A percentile compares a stretch with the other conserved stretches of the same genome.
These are phyloP conservation scores for Calvadosia cruxmelitensis DNA, from an alignment of 30 jellyfish, hydroid and myxozoan species.

Conservation along the genomic window DNA sequence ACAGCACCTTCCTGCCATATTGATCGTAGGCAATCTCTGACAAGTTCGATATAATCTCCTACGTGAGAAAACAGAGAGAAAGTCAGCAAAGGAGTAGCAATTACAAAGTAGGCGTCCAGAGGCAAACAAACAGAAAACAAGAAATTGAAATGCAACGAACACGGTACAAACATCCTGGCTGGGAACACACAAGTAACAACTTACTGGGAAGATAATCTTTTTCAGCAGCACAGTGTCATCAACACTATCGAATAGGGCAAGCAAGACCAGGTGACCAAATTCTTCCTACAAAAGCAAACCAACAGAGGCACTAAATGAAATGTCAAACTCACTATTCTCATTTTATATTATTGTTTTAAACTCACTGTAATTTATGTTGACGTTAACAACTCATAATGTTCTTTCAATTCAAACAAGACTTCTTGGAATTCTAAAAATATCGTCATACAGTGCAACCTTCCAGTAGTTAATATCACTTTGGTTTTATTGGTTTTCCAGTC, in stretches of 20 bases:
- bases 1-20: slow-evolving; percentile 77
- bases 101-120: not conserved
- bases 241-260: slow-evolving; percentile 69
- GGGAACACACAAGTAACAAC: not conserved
- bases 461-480: too few species aligned
- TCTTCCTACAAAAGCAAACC: slow-evolving; percentile 45
- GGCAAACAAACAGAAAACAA: not conserved
- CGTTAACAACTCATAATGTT: too few species aligned
- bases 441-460: too few species aligned
- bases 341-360: too few species aligned
- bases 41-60: slow-evolving; percentile 33
- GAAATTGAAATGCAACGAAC: not conserved
- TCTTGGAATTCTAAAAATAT: too few species aligned
- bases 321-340: too few species aligned
- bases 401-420: too few species aligned
- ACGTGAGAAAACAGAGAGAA: too few species aligned
- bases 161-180: not conserved
- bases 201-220: slow-evolving; percentile 64
- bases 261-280: slow-evolving; percentile 67
- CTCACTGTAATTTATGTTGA: too few species aligned
- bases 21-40: slow-evolving; percentile 43
- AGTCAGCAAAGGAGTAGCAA: not conserved
- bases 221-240: slow-evolving; percentile 84
- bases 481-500: too few species aligned
- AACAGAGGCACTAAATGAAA: not conserved